Conservation (phyloP, 2,113 vertebrate genomes). For the Papio anubis region DNA sequence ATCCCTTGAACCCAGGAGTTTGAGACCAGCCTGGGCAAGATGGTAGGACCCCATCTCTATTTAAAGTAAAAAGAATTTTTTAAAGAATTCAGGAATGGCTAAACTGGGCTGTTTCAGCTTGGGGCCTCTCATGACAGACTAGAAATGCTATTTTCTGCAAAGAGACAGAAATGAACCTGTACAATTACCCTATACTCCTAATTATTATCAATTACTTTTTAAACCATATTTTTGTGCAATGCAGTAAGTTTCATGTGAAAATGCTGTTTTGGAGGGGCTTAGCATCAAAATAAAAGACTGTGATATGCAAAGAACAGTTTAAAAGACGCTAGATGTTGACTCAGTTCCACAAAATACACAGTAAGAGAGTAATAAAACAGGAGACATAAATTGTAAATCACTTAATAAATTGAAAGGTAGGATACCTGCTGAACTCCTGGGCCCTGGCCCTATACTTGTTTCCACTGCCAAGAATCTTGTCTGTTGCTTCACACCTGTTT, state of each 20-base stretch:
- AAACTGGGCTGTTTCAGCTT: not conserved
- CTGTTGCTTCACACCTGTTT: constrained; percentile 36
- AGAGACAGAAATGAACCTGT: not conserved
- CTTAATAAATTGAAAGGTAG: not conserved
- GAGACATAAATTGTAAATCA: constrained; percentile 11
- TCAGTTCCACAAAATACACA: not conserved
- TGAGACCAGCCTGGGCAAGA: no score
- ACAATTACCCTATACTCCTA: not conserved
- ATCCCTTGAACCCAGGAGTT: no score
- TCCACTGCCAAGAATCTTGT: constrained; percentile 15
- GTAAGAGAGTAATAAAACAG: not conserved
- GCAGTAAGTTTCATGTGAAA: not conserved
- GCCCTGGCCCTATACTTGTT: not conserved
- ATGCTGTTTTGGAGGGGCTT: not conserved
- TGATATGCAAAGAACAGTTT: not conserved
- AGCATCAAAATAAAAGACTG: not conserved
- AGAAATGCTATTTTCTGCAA: constrained; percentile 10
- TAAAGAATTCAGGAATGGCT: not conserved
- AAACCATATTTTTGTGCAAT: not conserved
- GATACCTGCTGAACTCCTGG: not conserved
- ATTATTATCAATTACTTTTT: not conserved
- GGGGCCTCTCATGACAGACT: not conserved
- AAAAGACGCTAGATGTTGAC: constrained; percentile 1
- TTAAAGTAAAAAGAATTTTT: no score
- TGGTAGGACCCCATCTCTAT: no score